phyloP scores from a whole-genome alignment of 2,113 vertebrate species.

The Bagarius yarrelli region DNA sequence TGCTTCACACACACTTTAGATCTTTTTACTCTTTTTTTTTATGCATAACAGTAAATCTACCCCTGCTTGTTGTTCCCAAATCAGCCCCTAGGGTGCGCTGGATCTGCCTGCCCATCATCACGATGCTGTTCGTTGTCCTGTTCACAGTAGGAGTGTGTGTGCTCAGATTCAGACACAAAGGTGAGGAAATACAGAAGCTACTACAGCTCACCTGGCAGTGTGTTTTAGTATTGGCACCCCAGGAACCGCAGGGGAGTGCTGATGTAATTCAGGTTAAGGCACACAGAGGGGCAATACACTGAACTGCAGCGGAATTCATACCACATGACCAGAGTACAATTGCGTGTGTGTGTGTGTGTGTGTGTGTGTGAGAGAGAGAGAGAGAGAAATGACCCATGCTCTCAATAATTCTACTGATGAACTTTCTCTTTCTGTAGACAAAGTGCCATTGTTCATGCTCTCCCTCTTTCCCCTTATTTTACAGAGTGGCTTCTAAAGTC shows the following conservation, averaged over 20 bases:
- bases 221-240: neutral
- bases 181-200: slow-evolving; percentile 63
- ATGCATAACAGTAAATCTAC: neutral
- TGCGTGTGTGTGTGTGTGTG: neutral
- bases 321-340: neutral
- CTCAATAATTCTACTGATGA: slow-evolving; percentile 41
- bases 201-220: neutral
- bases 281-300: neutral
- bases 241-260: neutral
- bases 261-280: too few relatives aligned
- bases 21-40: neutral
- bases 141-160: slow-evolving; percentile 63
- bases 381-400: neutral
- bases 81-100: slow-evolving; percentile 66
- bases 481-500: slow-evolving; percentile 62
- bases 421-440: slow-evolving; percentile 7
- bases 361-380: neutral
- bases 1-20: neutral
- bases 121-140: slow-evolving; percentile 63
- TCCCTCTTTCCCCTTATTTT: slow-evolving; percentile 14
- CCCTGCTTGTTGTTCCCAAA: neutral
- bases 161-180: slow-evolving; percentile 67
- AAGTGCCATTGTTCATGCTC: neutral
- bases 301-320: neutral
- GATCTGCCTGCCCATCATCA: slow-evolving; percentile 62